Base-by-base conservation (phyloP, 2,797 vertebrate genomes). In the Schizopygopsis pylzovi region DNA sequence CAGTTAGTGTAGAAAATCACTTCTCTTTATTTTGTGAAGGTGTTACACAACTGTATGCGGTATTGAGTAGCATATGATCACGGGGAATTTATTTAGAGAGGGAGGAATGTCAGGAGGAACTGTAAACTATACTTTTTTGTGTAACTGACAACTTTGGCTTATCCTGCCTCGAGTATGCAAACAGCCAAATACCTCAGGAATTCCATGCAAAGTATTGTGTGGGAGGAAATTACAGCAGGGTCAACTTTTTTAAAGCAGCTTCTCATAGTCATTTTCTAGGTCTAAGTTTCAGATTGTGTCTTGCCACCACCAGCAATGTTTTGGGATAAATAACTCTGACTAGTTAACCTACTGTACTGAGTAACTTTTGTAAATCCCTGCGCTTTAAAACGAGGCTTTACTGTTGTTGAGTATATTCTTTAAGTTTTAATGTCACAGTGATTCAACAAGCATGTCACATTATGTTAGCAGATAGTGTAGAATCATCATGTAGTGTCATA, bases 51-150 rank as follows among this genome's bases (percentile, higher is more conserved):
- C 56, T 85, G 76, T 33, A 80, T 89, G 87, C 20, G 28, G 63
- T 89, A 59, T 87, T 79, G 45, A 84, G 71, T 47, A 59, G 73
- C 89, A 88, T 89, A 89, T 89, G 90, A 90, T 86, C 81, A 75
- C 47, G 89, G 88, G 90, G 82, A 88, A 87, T 88, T 89, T 87
- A 77, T 85, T 87, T 25, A 88, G 78, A 45, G n/a, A 49, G 70
- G 56, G 72, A 89, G 83, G 86, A 86, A 78, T 78, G 79, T 75
- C 45, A 83, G 84, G 67, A 84, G 73, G 73, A 85, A 87, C 75
- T 88, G n/a, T 54, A 81, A 86, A 75, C 47, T 70, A 25, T 71
- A 61, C 49, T 18, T 70, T 47, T 72, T 80, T 83, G 56, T 84
- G 79, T 68, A 83, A 68, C 37, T 20, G 28, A 73, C 41, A 49